Evolutionary conservation across 2,888 invertebrate species (phyloP).

Genomic region (Anodontia alba): DNA sequence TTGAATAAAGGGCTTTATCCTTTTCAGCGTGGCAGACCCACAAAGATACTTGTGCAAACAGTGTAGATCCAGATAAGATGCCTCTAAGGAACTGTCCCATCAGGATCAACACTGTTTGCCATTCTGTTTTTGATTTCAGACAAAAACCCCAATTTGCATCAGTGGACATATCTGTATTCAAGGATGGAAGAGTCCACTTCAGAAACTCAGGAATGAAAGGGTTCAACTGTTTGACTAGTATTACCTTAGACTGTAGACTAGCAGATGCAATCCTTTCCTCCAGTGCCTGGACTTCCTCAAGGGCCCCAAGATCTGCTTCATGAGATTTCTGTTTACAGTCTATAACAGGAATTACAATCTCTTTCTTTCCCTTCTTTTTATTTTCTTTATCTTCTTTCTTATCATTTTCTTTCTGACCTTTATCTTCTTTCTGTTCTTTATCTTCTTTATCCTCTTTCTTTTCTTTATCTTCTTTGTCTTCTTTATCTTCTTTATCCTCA

Average conservation of each 20-base stretch:
- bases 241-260: constrained; percentile 83
- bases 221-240: too few species aligned
- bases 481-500: background rate
- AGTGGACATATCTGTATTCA: too few species aligned
- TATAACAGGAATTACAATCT: constrained; percentile 87
- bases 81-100: too few species aligned
- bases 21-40: too few species aligned
- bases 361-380: constrained; percentile 84
- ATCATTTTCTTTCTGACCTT: constrained; percentile 14
- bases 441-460: constrained; percentile 31
- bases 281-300: constrained; percentile 87
- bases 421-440: constrained; percentile 27
- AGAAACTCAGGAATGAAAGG: too few species aligned
- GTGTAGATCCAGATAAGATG: too few species aligned
- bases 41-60: too few species aligned
- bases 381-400: constrained; percentile 34
- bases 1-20: too few species aligned
- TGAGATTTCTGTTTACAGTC: constrained; percentile 86
- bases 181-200: too few species aligned
- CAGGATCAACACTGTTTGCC: too few species aligned
- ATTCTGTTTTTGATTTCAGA: too few species aligned
- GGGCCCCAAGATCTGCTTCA: constrained; percentile 91
- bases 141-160: too few species aligned
- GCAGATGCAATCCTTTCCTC: constrained; percentile 83
- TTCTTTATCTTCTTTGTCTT: background rate